Evolutionary conservation across 1,140 invertebrate species (phyloP), one percentile per base, ranked within the genome.

Genomic region (Steinernema khuongi): DNA sequence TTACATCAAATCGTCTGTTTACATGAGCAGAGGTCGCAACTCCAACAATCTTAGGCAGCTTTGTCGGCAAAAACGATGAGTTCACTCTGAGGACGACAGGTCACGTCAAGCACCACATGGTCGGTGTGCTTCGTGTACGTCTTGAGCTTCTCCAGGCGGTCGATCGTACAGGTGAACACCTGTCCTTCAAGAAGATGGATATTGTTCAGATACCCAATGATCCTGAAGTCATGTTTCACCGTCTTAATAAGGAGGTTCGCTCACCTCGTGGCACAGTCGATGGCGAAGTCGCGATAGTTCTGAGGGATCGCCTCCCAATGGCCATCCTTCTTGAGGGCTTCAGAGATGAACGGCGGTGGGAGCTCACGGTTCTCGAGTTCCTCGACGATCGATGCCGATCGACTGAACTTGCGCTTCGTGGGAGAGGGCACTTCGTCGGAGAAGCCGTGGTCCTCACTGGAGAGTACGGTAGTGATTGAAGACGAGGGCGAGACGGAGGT

Each of bases 141-240:
- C 50, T 60, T 60, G 14, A 60, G 26, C 50, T 60, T 60, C 22
- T 60, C 50, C 50, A 60, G 14, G 4, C 50, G 50, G 14, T 60
- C 50, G 22, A 60, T 60, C 11, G 50, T 60, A 22, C 50, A 60
- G 14, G 50, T 60, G 14, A 14, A 60, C 50, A 60, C 50, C 22
- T 60, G 50, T 14, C 50, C 29, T 43, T 78, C 74, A 17, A 70
- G 44, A 4, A 74, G 22, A 68, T 77, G 73, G 44, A 77, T 77
- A 50, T 77, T 77, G 70, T 77, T 77, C 18, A 73, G 41, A 41
- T 76, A 77, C 11, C 76, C 74, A 41, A 71, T 75, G 29, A 66
- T 72, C 26, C 76, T 77, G 74, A n/a, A 77, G 72, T 43, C 19
- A 17, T 4, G 4, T 43, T 11, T 7, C 17, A 43, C 19, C 14